Evolutionary conservation across 2,113 vertebrate genomes (phyloP).

Genomic region (Indri indri): DNA sequence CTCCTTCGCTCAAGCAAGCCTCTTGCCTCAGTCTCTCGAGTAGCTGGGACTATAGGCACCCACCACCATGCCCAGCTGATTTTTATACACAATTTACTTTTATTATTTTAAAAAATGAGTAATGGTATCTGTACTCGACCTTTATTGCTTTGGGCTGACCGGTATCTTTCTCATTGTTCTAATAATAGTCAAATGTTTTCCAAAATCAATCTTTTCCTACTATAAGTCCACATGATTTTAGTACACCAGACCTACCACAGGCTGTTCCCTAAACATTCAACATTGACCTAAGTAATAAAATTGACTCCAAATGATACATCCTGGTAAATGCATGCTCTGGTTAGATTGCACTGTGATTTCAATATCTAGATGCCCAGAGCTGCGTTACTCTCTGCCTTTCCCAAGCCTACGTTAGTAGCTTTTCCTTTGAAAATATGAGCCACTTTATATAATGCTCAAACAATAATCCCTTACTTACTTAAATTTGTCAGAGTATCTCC

Average conservation of each 20-base stretch:
- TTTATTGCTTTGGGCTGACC: neutral
- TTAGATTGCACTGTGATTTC: neutral
- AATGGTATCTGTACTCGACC: neutral
- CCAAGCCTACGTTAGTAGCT: neutral
- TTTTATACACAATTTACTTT: neutral
- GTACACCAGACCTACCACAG: neutral
- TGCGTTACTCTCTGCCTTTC: neutral
- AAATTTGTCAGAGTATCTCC: neutral
- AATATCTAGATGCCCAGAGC: neutral
- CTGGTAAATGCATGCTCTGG: neutral
- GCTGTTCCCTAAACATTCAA: neutral
- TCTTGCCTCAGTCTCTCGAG: too few relatives aligned
- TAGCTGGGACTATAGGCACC: too few relatives aligned
- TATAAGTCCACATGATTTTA: neutral
- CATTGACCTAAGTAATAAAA: neutral
- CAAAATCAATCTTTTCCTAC: neutral
- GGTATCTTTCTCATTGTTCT: neutral
- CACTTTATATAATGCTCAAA: neutral
- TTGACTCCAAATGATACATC: neutral
- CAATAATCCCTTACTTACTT: neutral
- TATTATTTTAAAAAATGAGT: neutral
- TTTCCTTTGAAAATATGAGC: neutral
- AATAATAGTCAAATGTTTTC: neutral
- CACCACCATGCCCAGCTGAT: too few relatives aligned
- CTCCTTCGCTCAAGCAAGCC: too few relatives aligned